Evolutionary conservation across 2,797 vertebrate species (phyloP).

Genomic region (Hyperoplus lanceolatus): DNA sequence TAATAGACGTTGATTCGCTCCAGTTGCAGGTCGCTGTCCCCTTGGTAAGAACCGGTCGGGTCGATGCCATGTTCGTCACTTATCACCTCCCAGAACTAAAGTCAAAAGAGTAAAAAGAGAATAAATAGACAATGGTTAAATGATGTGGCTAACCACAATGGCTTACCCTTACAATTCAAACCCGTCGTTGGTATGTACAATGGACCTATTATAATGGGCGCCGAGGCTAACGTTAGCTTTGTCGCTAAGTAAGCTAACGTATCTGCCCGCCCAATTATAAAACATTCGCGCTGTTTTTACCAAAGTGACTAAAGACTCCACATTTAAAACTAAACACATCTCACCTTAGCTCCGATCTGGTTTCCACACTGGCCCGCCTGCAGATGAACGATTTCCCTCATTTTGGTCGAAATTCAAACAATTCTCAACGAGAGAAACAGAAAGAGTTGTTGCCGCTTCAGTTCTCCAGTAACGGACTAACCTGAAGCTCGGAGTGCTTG

Average conservation of each 20-base stretch:
- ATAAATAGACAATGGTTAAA: background rate
- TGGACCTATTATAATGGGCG: background rate
- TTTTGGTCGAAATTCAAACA: slow-evolving; percentile 29
- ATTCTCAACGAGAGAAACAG: background rate
- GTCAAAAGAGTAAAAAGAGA: background rate
- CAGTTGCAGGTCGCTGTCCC: slow-evolving; percentile 77
- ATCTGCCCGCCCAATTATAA: slow-evolving; percentile 45
- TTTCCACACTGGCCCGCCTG: slow-evolving; percentile 79
- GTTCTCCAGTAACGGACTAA: slow-evolving; percentile 38
- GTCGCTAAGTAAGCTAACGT: slow-evolving; percentile 36
- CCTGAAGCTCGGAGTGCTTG: background rate
- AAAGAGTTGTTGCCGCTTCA: background rate
- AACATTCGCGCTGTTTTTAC: background rate
- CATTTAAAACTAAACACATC: background rate
- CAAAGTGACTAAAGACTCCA: background rate
- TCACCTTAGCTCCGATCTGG: slow-evolving; percentile 76
- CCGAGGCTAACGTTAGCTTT: slow-evolving; percentile 24
- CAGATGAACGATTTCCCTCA: slow-evolving; percentile 79
- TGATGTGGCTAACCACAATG: background rate
- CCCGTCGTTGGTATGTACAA: no score
- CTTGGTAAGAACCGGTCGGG: slow-evolving; percentile 74
- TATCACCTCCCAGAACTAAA: slow-evolving; percentile 76
- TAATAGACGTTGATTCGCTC: slow-evolving; percentile 81
- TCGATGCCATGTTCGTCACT: slow-evolving; percentile 81
- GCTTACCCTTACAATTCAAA: background rate